Evolutionary conservation across 2,113 vertebrate species (phyloP).

Genomic region (Ondatra zibethicus): DNA sequence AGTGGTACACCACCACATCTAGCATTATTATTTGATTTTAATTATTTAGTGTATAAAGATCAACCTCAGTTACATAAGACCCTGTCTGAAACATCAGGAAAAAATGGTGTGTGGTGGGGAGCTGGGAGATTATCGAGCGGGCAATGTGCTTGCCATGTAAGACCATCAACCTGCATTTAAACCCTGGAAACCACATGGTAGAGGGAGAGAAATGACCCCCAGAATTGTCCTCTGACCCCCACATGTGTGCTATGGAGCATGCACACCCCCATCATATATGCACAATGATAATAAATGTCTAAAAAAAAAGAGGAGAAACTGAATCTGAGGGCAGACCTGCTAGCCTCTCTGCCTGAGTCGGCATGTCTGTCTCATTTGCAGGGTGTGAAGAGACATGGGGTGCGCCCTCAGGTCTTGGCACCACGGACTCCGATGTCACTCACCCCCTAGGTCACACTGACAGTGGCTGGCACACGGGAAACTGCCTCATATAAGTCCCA

Average conservation of each 20-base stretch:
- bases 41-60: neutral
- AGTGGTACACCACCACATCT: neutral
- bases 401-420: neutral
- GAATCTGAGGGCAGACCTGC: neutral
- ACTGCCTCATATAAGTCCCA: fast-evolving
- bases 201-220: neutral
- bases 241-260: too few species aligned
- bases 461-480: too few species aligned
- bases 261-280: neutral
- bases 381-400: neutral
- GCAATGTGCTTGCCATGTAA: neutral
- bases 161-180: neutral
- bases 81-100: neutral
- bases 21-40: neutral
- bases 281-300: neutral
- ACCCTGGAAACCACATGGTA: neutral
- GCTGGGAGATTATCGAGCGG: too few species aligned
- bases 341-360: neutral
- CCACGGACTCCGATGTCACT: neutral
- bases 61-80: neutral
- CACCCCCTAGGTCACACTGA: neutral
- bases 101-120: neutral
- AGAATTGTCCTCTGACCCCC: neutral
- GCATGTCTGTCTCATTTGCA: neutral
- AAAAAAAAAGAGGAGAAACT: neutral